Evolutionary conservation across 1,140 invertebrate species (phyloP).

Genomic region (Leptestheria dahalacensis): DNA sequence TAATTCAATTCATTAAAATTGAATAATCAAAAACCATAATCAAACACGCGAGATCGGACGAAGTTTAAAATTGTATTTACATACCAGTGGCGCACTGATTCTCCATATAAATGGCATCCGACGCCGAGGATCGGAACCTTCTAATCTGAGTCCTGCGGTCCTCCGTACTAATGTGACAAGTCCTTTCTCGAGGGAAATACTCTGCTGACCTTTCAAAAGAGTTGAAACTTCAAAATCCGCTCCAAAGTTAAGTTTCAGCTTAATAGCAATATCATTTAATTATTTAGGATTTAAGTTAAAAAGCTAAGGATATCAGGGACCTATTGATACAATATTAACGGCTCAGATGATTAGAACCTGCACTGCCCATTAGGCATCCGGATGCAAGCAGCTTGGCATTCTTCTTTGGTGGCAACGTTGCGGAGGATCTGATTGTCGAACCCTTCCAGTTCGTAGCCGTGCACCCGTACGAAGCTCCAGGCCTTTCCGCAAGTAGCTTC

Average conservation of each 20-base stretch:
- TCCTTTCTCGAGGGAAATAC: conserved; percentile 27
- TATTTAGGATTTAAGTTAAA: no score
- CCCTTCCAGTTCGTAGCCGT: conserved; percentile 30
- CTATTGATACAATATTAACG: no score
- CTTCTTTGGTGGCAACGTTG: conserved; percentile 27
- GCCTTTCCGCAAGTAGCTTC: conserved; percentile 30
- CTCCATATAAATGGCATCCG: conserved; percentile 36
- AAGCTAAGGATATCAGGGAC: no score
- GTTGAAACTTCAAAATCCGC: no score
- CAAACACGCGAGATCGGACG: neutral
- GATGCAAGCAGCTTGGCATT: conserved; percentile 33
- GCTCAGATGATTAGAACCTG: no score
- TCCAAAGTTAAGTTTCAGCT: no score
- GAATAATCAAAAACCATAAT: neutral
- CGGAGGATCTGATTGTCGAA: conserved; percentile 27
- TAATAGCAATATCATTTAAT: no score
- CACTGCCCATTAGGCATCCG: conserved; percentile 12
- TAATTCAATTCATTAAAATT: no score
- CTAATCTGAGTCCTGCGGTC: conserved; percentile 30
- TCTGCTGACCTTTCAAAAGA: conserved; percentile 28
- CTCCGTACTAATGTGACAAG: conserved; percentile 32
- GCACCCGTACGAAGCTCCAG: conserved; percentile 36
- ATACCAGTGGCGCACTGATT: conserved; percentile 35
- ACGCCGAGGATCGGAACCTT: conserved; percentile 26
- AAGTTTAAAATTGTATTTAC: conserved; percentile 6